Conservation (phyloP, 2,888 invertebrate species). For the Eupsilia transversa region DNA sequence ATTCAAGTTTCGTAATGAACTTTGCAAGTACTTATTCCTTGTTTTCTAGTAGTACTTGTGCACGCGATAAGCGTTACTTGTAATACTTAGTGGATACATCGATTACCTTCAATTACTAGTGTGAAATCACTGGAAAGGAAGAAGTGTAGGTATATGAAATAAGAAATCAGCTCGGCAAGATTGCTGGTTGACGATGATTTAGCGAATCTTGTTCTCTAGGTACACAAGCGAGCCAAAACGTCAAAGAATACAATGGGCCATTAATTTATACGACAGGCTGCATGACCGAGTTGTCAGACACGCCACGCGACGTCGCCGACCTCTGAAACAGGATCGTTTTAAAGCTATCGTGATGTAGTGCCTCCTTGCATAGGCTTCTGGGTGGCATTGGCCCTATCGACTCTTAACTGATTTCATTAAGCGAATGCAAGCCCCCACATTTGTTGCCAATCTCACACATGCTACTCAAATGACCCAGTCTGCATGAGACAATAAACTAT, state of each 20-base stretch:
- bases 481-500: constrained; percentile 45
- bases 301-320: constrained; percentile 73
- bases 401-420: constrained; percentile 39
- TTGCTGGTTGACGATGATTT: constrained; percentile 37
- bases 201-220: constrained; percentile 38
- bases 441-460: constrained; percentile 32
- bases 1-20: constrained; percentile 77
- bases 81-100: constrained; percentile 51
- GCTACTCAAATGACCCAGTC: constrained; percentile 25
- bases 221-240: constrained; percentile 54
- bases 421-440: constrained; percentile 25
- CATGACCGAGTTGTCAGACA: constrained; percentile 75
- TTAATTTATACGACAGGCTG: constrained; percentile 76
- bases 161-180: constrained; percentile 50
- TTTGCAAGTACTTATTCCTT: constrained; percentile 68
- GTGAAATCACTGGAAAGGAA: constrained; percentile 54
- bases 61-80: constrained; percentile 65
- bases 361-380: constrained; percentile 58
- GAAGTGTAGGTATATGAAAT: constrained; percentile 41
- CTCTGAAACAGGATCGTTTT: constrained; percentile 65
- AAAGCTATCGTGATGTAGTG: constrained; percentile 56
- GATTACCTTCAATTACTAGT: constrained; percentile 45
- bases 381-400: constrained; percentile 51
- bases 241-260: constrained; percentile 78
- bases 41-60: constrained; percentile 65